phyloP scores from a whole-genome alignment of 2,113 vertebrate species.

The Dasypus novemcinctus region DNA sequence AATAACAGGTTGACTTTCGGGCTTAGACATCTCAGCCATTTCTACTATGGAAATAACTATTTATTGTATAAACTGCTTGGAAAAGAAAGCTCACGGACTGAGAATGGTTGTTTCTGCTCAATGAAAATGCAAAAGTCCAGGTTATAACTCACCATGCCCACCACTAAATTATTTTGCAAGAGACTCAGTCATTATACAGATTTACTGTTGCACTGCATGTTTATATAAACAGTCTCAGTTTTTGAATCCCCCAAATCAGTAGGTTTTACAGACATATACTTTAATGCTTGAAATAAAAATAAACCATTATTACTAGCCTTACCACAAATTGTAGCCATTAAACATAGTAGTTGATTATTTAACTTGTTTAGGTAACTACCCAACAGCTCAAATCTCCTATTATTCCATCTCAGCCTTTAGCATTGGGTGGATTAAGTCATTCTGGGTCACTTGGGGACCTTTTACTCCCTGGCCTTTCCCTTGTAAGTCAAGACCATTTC shows the following conservation, averaged over 20 bases:
- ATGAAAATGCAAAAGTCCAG: constrained; percentile 39
- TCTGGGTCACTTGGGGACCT: not conserved
- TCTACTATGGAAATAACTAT: constrained; percentile 65
- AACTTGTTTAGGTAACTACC: constrained; percentile 12
- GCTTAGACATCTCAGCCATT: constrained; percentile 61
- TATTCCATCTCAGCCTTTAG: not conserved
- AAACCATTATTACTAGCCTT: constrained; percentile 60
- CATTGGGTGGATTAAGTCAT: not conserved
- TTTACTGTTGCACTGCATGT: not conserved
- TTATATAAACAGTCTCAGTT: constrained; percentile 76
- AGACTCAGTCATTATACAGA: constrained; percentile 62
- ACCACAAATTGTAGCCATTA: constrained; percentile 74
- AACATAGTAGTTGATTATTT: constrained; percentile 57
- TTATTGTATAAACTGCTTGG: constrained; percentile 70
- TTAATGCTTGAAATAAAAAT: constrained; percentile 57
- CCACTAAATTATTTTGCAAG: constrained; percentile 46
- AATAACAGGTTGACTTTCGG: constrained; percentile 64
- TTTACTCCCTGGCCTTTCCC: not conserved
- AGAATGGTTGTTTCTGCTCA: constrained; percentile 59
- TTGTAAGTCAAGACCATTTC: not conserved
- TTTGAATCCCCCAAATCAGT: constrained; percentile 56
- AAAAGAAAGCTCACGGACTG: not conserved
- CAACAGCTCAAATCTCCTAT: not conserved
- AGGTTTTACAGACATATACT: constrained; percentile 68
- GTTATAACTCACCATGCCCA: constrained; percentile 42